Conservation (phyloP, 2,888 invertebrate species). For the Ichneumoninae sp. region DNA sequence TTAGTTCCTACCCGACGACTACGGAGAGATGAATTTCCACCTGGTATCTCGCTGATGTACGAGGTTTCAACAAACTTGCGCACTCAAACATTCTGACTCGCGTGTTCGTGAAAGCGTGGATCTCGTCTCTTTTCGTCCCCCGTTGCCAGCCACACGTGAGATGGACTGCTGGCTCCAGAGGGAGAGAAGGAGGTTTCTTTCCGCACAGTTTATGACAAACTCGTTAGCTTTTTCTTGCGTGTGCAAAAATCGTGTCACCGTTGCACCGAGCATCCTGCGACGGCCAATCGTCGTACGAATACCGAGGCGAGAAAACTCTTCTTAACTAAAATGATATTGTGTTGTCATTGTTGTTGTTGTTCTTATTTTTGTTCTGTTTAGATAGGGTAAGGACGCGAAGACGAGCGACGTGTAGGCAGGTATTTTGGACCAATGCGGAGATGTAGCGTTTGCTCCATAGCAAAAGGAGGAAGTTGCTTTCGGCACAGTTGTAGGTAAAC, state of each 20-base stretch:
- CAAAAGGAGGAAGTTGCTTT: too few relatives aligned
- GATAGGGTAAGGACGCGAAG: slow-evolving; percentile 43
- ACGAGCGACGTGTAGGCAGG: slow-evolving; percentile 35
- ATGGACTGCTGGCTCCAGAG: not conserved
- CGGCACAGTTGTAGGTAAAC: too few relatives aligned
- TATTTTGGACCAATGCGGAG: slow-evolving; percentile 62
- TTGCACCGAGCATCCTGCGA: too few relatives aligned
- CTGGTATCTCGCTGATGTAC: slow-evolving; percentile 48
- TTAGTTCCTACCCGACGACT: slow-evolving; percentile 29
- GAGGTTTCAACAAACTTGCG: slow-evolving; percentile 58
- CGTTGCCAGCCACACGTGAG: slow-evolving; percentile 25
- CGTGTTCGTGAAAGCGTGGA: slow-evolving; percentile 26
- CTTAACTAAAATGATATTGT: too few relatives aligned
- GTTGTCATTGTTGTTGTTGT: too few relatives aligned
- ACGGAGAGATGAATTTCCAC: slow-evolving; percentile 55
- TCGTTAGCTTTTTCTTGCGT: too few relatives aligned
- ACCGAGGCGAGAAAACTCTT: too few relatives aligned
- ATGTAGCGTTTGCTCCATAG: too few relatives aligned
- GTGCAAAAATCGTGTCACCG: too few relatives aligned
- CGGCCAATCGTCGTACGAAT: too few relatives aligned
- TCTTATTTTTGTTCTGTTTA: not conserved
- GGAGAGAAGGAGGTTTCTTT: not conserved
- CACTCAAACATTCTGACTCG: not conserved
- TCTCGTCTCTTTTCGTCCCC: slow-evolving; percentile 2
- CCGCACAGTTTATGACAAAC: too few relatives aligned